Evolutionary conservation across 2,888 invertebrate genomes (phyloP), one percentile per base, ranked within the genome.

Genomic region (Philonicus albiceps): DNA sequence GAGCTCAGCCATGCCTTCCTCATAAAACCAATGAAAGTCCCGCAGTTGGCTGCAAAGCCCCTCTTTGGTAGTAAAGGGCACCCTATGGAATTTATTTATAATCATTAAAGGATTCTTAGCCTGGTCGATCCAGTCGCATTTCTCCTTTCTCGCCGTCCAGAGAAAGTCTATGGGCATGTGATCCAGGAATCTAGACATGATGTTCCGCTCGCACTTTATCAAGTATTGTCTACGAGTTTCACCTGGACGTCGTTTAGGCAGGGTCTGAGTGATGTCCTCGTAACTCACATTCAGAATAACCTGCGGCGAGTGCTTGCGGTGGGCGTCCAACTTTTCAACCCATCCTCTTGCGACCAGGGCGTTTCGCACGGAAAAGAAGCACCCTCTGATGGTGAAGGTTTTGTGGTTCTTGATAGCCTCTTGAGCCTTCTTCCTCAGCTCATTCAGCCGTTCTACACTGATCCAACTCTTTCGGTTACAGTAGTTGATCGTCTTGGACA

Each of bases 31-130:
- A 90, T 97, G 96, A 93, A 96, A 95, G 91, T 97, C 96, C 81
- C 95, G 95, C 55, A 97, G 92, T 87, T 96, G 95, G 30, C 94
- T 93, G 88, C 96, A 96, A 43, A 97, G 92, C 2, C 97, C 97
- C 91, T 98, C 98, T 94, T 98, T 98, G 0, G 98, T 97, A 0
- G 98, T 98, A 91, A 98, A 98, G 84, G 96, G 94, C 0, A 97
- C 97, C 89, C 96, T 94, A 89, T 96, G 96, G 92, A 96, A 98
- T 90, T 98, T 95, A 91, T 95, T 95, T 90, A 96, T 95, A 86
- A 96, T 93, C 91, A 96, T 96, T 73, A 95, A 94, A 87, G 94
- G 94, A 89, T 92, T 92, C 87, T 91, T 92, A 5, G 91, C 90
- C 88, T 92, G 91, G 88, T 92, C 92, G 19, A 92, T 90, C 88